A percentile compares a stretch with the other conserved stretches of the same genome.
These are phyloP conservation scores for Pollenia amentaria DNA, from an alignment of 2,888 invertebrate species.

Conservation along the genomic window DNA sequence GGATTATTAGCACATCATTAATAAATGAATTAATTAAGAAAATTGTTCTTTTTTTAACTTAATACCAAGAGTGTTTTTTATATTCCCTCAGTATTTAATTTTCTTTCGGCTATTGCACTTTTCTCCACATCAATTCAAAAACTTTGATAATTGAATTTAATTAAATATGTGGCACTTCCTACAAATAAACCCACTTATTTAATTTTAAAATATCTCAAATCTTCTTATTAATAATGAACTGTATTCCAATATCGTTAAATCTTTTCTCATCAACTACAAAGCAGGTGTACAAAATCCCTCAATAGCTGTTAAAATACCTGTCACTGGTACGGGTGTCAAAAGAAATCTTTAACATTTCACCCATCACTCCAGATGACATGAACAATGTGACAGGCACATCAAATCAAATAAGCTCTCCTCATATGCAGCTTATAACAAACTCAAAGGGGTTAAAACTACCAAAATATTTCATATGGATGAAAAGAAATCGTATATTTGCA, in stretches of 20 bases:
- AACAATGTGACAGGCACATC: constrained; percentile 53
- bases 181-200: not conserved
- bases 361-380: constrained; percentile 45
- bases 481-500: constrained; percentile 39
- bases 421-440: constrained; percentile 57
- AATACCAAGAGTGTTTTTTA: no score
- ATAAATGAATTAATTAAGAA: no score
- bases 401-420: constrained; percentile 62
- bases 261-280: not conserved
- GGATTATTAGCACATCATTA: no score
- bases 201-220: not conserved
- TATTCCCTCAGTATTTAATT: no score
- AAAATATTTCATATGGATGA: not conserved
- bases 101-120: no score
- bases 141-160: not conserved
- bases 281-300: constrained; percentile 59
- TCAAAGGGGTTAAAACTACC: constrained; percentile 62
- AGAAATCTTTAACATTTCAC: constrained; percentile 68
- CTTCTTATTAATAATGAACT: not conserved
- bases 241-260: not conserved
- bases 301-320: constrained; percentile 61
- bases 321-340: constrained; percentile 64
- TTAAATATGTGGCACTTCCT: not conserved
- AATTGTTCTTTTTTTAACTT: no score
- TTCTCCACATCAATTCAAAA: no score